Evolutionary conservation across 2,888 invertebrate genomes (phyloP), one percentile per base, ranked within the genome.

Genomic region (Dysmachus trigonus): DNA sequence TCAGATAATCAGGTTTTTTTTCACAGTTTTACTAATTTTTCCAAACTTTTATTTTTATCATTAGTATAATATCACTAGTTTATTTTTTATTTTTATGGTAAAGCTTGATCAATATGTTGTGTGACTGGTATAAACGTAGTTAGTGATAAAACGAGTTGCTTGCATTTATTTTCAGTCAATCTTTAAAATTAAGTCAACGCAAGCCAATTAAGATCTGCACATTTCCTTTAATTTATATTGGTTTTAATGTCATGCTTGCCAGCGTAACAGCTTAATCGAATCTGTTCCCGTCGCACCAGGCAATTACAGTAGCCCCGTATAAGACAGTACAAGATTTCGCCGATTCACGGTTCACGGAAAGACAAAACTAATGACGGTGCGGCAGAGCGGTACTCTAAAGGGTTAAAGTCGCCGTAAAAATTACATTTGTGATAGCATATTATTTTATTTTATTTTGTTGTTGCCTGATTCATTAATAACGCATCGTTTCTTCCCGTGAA

Each of bases 381-480:
- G 10, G 72, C 38, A n/a, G 18, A 7, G 33, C 35, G 27, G 7
- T 27, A 4, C 62, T 33, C 35, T 30, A 72, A 83, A 38, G 22
- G 72, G 72, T 72, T 41, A 72, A 33, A 72, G 41, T 41, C 38
- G 47, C 74, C 47, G 74, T 85, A 85, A 85, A 85, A 85, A 85
- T 85, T 85, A 85, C 74, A 85, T 85, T 74, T 27, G 51, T 33
- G 74, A 85, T 74, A 83, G 38, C 13, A 83, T 83, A 41, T n/a
- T n/a, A n/a, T n/a, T n/a, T n/a, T n/a, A n/a, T 72, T 85, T 85
- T 74, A 74, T 22, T 33, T 51, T 85, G 47, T 41, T 3, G 74
- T 5, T 74, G 51, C 41, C 33, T 53, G 74, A 85, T 51, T 74
- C 85, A 85, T 85, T 74, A 85, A 85, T 85, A 85, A 85, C 74